Base-by-base conservation (phyloP, 2,888 invertebrate species). In the Dynastes grantii region DNA sequence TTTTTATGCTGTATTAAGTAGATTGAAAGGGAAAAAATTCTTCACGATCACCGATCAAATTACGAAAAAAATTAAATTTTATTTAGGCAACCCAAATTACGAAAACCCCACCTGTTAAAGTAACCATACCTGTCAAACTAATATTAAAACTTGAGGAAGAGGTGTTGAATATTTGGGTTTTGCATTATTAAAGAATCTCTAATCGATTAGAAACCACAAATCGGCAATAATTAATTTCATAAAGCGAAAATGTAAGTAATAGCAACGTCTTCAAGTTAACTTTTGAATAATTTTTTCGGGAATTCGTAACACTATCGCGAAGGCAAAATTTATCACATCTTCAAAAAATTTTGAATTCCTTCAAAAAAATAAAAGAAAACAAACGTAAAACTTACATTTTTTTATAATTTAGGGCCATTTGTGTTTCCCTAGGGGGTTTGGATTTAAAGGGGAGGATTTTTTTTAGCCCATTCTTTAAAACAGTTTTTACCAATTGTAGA, bases 61-160 rank as follows among this genome's bases (percentile, higher is more conserved):
- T 45, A 5, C 2, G 1, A 45, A 6, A 45, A 8, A 45, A 8
- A 45, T 0, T 45, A 45, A 45, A 45, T 45, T 4, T 4, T 4
- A 32, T 32, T 4, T 61, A 40, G 75, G 40, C 75, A 75, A 75
- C 61, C 49, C 22, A 61, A 29, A 22, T 29, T 58, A 5, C 75
- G 8, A 13, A 1, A 13, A 75, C 61, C 76, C 76, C 49, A 76
- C 76, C 76, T 76, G 76, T 76, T 76, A 76, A 64, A 64, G 64
- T 64, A 29, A 76, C 76, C 51, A n/a, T 49, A 65, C 76, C 76
- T 76, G 76, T 76, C 76, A 76, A 76, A 76, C 64, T 65, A 64
- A 67, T 45, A 45, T 67, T 67, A 22, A 67, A 67, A 67, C 45
- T 32, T 27, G 27, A 16, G 27, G 49, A 49, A 67, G 49, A 45